Evolutionary conservation across 2,888 invertebrate species (phyloP), one percentile per base, ranked within the genome.

Genomic region (Barypeithes pellucidus): DNA sequence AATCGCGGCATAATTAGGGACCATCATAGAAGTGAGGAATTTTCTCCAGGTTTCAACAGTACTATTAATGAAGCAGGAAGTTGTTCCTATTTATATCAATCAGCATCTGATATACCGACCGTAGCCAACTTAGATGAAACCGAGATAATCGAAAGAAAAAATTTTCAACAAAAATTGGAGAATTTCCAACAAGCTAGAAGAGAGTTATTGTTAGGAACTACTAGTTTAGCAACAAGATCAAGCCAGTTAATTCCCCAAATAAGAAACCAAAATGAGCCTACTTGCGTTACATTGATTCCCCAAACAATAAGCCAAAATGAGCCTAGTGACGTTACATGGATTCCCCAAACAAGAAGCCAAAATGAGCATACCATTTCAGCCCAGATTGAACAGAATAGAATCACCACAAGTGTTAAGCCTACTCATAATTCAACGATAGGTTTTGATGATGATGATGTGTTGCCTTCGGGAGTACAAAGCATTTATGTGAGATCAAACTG

Each of bases 181-280:
- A 52, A 61, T 22, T 69, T 52, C 36, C 69, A 69, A 16, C 24
- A 60, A 39, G 68, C 68, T 9, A 43, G 68, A 47, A 43, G 68
- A 33, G 24, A 60, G 20, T 60, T 68, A n/a, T 36, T 68, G 22
- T 36, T 60, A 16, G 68, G 47, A 33, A 36, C 54, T 33, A 45
- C 18, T 14, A 18, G 18, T 24, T 22, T 67, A 8, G 57, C 67
- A 12, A 67, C 41, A n/a, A 67, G 22, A 9, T 41, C 57, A 16
- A 41, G 39, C 14, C 57, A 67, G 18, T 57, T 57, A 1, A 22
- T 45, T 41, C 41, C 41, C 5, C 5, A 47, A 12, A 2, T 20
- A 20, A 47, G 20, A 11, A 20, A 20, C 20, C 20, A 47, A 18
- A 47, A 47, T 47, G 43, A 3, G 2, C n/a, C 43, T 43, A 16